phyloP scores from a whole-genome alignment of 2,797 vertebrate genomes.

The Thunnus albacares region DNA sequence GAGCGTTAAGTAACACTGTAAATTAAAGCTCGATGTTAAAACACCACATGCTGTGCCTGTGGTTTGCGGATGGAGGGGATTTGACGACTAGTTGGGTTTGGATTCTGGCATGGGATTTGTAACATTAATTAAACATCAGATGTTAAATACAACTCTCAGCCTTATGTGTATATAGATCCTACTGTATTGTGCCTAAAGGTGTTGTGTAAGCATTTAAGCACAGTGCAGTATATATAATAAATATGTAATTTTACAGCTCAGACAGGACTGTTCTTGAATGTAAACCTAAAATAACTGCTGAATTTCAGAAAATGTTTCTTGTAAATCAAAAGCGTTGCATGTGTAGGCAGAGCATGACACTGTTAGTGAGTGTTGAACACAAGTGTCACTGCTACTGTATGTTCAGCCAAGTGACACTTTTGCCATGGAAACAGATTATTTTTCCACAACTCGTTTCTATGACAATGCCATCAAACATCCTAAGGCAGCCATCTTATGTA shows the following conservation, averaged over 20 bases:
- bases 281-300: slow-evolving; percentile 39
- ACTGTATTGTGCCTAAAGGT: slow-evolving; percentile 27
- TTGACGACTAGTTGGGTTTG: slow-evolving; percentile 67
- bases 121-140: slow-evolving; percentile 73
- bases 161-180: slow-evolving; percentile 23
- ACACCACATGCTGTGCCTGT: slow-evolving; percentile 67
- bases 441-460: slow-evolving; percentile 71
- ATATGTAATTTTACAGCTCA: slow-evolving; percentile 17
- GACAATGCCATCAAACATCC: slow-evolving; percentile 75
- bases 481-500: slow-evolving; percentile 68
- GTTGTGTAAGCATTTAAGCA: slow-evolving; percentile 8
- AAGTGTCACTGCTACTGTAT: slow-evolving; percentile 64
- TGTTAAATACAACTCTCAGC: slow-evolving; percentile 44
- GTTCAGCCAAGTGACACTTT: slow-evolving; percentile 77
- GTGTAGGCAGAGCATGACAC: slow-evolving; percentile 73
- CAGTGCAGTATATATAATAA: background rate
- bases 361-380: slow-evolving; percentile 71
- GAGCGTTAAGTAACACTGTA: slow-evolving; percentile 73
- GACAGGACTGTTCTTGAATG: background rate
- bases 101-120: slow-evolving; percentile 63
- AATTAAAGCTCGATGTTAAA: slow-evolving; percentile 76
- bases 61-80: slow-evolving; percentile 60
- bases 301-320: slow-evolving; percentile 28
- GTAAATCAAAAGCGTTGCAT: slow-evolving; percentile 46
- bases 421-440: slow-evolving; percentile 81